Base-by-base conservation (phyloP, 2,888 invertebrate genomes). In the Anagyrus pseudococci region DNA sequence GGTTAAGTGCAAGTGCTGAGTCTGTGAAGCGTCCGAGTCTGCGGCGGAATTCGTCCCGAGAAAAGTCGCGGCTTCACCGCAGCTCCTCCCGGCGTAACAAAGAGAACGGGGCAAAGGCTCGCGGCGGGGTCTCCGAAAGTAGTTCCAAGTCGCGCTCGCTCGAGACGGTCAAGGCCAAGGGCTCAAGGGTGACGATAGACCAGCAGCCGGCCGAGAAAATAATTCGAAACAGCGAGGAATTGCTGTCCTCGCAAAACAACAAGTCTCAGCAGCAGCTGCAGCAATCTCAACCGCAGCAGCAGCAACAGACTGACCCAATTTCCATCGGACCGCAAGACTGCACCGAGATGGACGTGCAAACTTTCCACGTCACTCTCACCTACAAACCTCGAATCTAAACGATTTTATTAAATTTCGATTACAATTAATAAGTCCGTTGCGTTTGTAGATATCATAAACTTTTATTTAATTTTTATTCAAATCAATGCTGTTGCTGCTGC, bases 21-120 rank as follows among this genome's bases (percentile, higher is more conserved):
- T 82, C 81, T 6, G 77, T 80, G 23, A 82, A 81, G 63, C 75
- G 81, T 66, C 76, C 80, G 60, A 76, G 78, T 72, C 64, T 81
- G 47, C 81, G 84, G 15, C 75, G 83, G 52, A 81, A 82, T 3
- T 83, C 83, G 0, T 83, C 83, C 41, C 79, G 83, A 62, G 83
- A 83, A 64, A 83, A 83, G 65, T 82, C 82, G 3, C 77, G 83
- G 15, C 72, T 84, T n/a, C 82, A 84, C 44, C 81, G 85, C 17
- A 83, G 82, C 62, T 84, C 84, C 20, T 83, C 83, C 19, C 82
- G 84, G 43, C 82, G 84, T 58, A 84, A 85, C 71, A 84, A 85
- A 70, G 84, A 84, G 68, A 84, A 84, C 67, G 84, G 84, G 26
- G 76, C 77, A 58, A 81, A 79, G 62, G 70, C 69, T 52, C 72